Base-by-base conservation (phyloP, 2,888 invertebrate genomes). In the Lasioglossum lativentre region DNA sequence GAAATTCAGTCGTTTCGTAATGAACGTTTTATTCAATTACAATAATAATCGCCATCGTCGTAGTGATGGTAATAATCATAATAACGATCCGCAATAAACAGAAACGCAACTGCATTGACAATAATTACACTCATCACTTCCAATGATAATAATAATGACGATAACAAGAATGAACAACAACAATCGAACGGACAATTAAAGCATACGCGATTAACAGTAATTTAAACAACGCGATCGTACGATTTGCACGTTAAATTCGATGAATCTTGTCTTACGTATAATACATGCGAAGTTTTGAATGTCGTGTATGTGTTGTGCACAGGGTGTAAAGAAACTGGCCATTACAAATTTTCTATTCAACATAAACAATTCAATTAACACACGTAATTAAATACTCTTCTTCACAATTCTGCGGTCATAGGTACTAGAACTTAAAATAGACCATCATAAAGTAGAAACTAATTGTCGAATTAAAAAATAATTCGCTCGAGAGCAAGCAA, bases 21-120 rank as follows among this genome's bases (percentile, higher is more conserved):
- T 93, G 93, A 93, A 93, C 92, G 85, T 93, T 93, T 93, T 93
- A 93, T 93, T 93, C 90, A 91, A 92, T 93, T 92, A 93, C 91
- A 92, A 90, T 92, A 92, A 90, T 92, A 93, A 92, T 92, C 90
- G 75, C 75, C 85, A 81, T 85, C 84, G 85, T 92, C 88, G 90
- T 88, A 85, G 89, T 92, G 87, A 89, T 90, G 87, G 88, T 72
- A 86, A 70, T 76, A 71, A 78, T 71, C 19, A 52, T 68, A 75
- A 66, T 74, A 84, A 84, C 77, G 68, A 27, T 23, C 59, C 73
- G 68, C 68, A 80, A 80, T 63, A 27, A 77, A 66, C 38, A 73
- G 14, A 77, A 74, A 77, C 75, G 45, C 52, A 75, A 34, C 63
- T 63, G 70, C 56, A 30, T 42, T 78, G 59, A 77, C 45, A 59